phyloP scores from a whole-genome alignment of 2,888 invertebrate genomes.

The Netelia fuscicornis region DNA sequence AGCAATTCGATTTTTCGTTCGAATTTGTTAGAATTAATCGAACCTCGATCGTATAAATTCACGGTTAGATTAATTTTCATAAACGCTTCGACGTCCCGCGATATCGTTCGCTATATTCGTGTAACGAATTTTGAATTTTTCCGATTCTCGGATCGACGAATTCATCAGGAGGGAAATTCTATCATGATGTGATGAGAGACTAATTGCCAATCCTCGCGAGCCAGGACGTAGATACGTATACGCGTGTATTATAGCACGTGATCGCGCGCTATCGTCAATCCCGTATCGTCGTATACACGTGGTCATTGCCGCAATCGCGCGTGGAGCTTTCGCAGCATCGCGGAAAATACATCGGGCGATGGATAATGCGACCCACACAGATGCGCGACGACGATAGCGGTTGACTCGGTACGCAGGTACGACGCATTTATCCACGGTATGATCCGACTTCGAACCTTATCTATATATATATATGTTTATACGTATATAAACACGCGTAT shows the following conservation, averaged over 20 bases:
- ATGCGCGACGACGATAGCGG: background rate
- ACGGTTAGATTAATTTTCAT: no score
- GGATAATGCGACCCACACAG: background rate
- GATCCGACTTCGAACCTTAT: background rate
- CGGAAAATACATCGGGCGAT: constrained; percentile 12
- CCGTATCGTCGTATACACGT: no score
- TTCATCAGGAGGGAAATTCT: constrained; percentile 45
- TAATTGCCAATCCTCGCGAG: constrained; percentile 47
- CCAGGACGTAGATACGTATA: constrained; percentile 1
- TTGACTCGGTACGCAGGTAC: background rate
- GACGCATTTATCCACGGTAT: constrained; percentile 4
- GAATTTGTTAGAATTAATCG: no score
- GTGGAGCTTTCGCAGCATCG: constrained; percentile 12
- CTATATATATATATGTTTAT: background rate
- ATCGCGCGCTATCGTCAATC: no score
- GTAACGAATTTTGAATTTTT: background rate
- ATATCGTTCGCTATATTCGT: background rate
- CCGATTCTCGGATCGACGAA: constrained; percentile 33
- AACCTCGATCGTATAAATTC: no score
- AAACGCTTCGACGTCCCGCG: no score
- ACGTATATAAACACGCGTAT: background rate
- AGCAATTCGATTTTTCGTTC: no score
- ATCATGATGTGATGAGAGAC: constrained; percentile 50
- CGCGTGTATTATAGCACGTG: background rate
- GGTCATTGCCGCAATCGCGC: no score